phyloP scores from a whole-genome alignment of 2,888 invertebrate genomes.

The Protodeltote pygarga region DNA sequence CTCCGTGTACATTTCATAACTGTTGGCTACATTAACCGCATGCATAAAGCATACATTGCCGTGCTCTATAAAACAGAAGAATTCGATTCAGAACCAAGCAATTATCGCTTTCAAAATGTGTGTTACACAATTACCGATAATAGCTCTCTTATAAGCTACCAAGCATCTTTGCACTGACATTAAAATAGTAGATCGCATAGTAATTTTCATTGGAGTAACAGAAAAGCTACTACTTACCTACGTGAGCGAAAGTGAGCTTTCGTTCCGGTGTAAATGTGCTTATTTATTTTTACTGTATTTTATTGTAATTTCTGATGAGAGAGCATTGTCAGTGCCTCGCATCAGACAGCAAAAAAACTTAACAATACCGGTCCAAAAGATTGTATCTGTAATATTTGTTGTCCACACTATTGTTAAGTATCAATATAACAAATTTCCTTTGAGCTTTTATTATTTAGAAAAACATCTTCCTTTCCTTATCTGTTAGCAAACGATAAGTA shows the following conservation, averaged over 20 bases:
- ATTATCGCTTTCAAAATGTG: slow-evolving; percentile 66
- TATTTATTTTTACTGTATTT: slow-evolving; percentile 47
- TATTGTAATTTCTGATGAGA: slow-evolving; percentile 47
- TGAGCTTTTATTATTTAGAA: slow-evolving; percentile 12
- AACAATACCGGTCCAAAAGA: slow-evolving; percentile 2
- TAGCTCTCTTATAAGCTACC: slow-evolving; percentile 52
- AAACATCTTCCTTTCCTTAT: slow-evolving; percentile 18
- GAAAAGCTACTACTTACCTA: slow-evolving; percentile 52
- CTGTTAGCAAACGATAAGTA: slow-evolving; percentile 35
- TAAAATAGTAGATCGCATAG: slow-evolving; percentile 43
- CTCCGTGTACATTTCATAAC: slow-evolving; percentile 40
- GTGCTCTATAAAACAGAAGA: slow-evolving; percentile 66
- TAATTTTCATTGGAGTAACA: slow-evolving; percentile 45
- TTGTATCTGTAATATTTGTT: slow-evolving; percentile 14
- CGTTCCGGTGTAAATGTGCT: slow-evolving; percentile 31
- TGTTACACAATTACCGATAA: slow-evolving; percentile 60
- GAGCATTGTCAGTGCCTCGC: slow-evolving; percentile 23
- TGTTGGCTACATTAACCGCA: slow-evolving; percentile 36
- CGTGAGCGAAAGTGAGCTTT: slow-evolving; percentile 53
- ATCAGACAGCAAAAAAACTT: slow-evolving; percentile 5
- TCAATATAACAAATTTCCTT: slow-evolving; percentile 16
- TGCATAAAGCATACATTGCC: slow-evolving; percentile 31
- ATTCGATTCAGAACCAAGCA: slow-evolving; percentile 64
- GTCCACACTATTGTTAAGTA: slow-evolving; percentile 14
- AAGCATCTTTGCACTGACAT: slow-evolving; percentile 35